phyloP scores from a whole-genome alignment of 2,888 invertebrate genomes.

The Phymatocera aterrima region DNA sequence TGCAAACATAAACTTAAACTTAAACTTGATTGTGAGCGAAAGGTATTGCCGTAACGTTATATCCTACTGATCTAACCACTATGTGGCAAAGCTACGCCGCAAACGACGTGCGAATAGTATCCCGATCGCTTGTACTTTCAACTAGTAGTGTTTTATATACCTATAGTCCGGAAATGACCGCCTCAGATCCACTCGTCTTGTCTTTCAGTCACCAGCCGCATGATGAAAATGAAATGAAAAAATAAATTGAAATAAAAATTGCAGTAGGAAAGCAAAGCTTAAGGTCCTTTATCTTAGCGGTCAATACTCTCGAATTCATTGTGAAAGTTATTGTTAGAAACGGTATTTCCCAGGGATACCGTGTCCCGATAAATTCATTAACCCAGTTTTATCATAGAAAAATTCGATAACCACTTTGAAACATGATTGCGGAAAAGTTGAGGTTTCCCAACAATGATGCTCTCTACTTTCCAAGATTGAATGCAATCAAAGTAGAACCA shows the following conservation, averaged over 20 bases:
- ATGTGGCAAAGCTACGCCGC: slow-evolving; percentile 25
- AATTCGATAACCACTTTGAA: too few species aligned
- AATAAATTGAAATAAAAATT: not conserved
- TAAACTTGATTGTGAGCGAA: slow-evolving; percentile 32
- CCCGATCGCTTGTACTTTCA: slow-evolving; percentile 34
- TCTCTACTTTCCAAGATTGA: too few species aligned
- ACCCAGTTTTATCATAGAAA: too few species aligned
- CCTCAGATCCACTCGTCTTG: not conserved
- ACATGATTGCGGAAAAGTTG: too few species aligned
- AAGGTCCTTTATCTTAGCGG: not conserved
- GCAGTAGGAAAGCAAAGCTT: not conserved
- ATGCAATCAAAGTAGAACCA: too few species aligned
- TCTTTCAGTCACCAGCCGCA: not conserved
- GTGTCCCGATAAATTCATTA: too few species aligned
- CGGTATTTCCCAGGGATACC: not conserved
- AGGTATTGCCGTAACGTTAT: slow-evolving; percentile 19
- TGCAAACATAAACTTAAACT: slow-evolving; percentile 30
- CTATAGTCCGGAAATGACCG: slow-evolving; percentile 9
- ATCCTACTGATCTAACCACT: not conserved
- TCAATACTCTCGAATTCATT: not conserved
- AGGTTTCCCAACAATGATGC: too few species aligned
- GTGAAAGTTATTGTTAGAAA: not conserved
- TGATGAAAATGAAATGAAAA: not conserved
- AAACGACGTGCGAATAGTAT: slow-evolving; percentile 5
- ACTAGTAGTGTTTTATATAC: slow-evolving; percentile 3